Conservation (phyloP, 2,888 invertebrate species). For the Volucella inflata region DNA sequence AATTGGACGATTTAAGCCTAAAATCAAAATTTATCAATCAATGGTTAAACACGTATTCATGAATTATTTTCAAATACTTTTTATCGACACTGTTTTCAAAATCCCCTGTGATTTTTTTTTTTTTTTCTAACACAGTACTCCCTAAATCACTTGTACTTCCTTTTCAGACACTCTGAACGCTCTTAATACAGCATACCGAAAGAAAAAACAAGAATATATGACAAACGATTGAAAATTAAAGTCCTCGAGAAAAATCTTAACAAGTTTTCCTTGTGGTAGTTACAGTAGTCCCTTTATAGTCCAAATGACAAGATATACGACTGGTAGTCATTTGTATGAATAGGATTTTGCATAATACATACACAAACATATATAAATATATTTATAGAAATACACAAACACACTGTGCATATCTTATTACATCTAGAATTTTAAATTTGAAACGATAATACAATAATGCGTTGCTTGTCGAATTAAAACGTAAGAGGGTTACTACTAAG, state of each 20-base stretch:
- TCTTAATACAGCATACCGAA: slow-evolving; percentile 40
- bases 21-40: not conserved
- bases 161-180: slow-evolving; percentile 54
- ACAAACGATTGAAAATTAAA: slow-evolving; percentile 77
- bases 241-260: slow-evolving; percentile 73
- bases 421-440: too few relatives aligned
- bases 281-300: slow-evolving; percentile 53
- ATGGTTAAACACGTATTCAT: not conserved
- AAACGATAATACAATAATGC: too few relatives aligned
- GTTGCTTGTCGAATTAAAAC: too few relatives aligned
- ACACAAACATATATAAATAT: too few relatives aligned
- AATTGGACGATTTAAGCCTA: too few relatives aligned
- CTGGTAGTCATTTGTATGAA: slow-evolving; percentile 2
- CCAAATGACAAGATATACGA: slow-evolving; percentile 66
- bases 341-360: not conserved
- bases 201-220: slow-evolving; percentile 67
- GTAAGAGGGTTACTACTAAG: too few relatives aligned
- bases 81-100: slow-evolving; percentile 13
- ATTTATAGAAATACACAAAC: too few relatives aligned
- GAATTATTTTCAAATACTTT: not conserved
- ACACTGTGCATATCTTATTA: too few relatives aligned
- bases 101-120: slow-evolving; percentile 2
- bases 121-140: slow-evolving; percentile 36
- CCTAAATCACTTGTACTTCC: slow-evolving; percentile 38
- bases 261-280: slow-evolving; percentile 70